Base-by-base conservation (phyloP, 2,113 vertebrate genomes). In the Xiphias gladius region DNA sequence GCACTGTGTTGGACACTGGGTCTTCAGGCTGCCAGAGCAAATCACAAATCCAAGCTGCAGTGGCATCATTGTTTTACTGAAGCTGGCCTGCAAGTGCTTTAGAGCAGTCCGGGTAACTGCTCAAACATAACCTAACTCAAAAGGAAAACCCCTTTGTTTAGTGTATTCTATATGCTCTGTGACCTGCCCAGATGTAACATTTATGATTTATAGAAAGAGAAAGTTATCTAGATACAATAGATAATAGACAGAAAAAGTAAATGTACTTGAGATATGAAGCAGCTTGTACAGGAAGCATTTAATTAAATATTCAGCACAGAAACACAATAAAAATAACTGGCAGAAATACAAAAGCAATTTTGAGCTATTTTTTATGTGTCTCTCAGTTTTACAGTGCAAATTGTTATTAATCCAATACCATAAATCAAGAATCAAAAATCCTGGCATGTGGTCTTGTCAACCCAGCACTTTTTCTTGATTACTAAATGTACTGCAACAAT, bases 1-100 rank as follows among this genome's bases (percentile, higher is more conserved):
- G 72, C 65, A 28, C 26, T 46, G 41, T 22, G 37, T 3, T 20
- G 62, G 80, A 58, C 57, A 52, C 30, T 32, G 64, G 46, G 24
- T 54, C 71, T 58, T 50, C 20, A 41, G 77, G 48, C 43, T 11
- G 48, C 61, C 54, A 61, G 7, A 80, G 65, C 9, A 65, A 48
- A 70, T 24, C 30, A 59, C 41, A 55, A 20, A 58, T 54, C 22
- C 11, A 79, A 79, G 32, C 26, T 52, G 59, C 11, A 24, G 54
- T 12, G 65, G 41, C 37, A 65, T 73, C 28, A 26, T 30, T 63
- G 57, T 54, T 80, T 52, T 58, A 24, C 41, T 52, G 55, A 39
- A 39, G 59, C 50, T 65, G 24, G 63, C 37, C 74, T 69, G 28
- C 32, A 48, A n/a, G 50, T 12, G 5, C 62, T 74, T 22, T 32